Evolutionary conservation across 64 coral and sea anemone species (phyloP).

Genomic region (Montipora efflorescens): DNA sequence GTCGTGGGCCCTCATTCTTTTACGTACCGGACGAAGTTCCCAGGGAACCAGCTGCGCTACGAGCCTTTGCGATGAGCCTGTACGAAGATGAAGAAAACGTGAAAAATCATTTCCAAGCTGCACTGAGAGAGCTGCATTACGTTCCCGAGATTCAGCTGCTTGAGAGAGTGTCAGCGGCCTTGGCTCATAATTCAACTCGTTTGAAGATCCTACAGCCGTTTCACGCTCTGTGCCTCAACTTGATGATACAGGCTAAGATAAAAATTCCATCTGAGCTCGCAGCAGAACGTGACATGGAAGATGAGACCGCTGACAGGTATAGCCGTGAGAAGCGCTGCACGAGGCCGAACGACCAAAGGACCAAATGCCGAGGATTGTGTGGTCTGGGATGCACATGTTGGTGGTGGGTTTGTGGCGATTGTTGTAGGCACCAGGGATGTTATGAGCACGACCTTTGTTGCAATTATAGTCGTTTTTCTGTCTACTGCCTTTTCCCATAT

Average conservation of each 20-base stretch:
- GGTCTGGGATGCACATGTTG: constrained; percentile 19
- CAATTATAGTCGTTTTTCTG: background rate
- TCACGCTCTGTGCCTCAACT: constrained; percentile 19
- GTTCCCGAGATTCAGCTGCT: constrained; percentile 23
- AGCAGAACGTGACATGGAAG: constrained; percentile 6
- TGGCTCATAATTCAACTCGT: constrained; percentile 2
- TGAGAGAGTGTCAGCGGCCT: constrained; percentile 5
- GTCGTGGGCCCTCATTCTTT: background rate
- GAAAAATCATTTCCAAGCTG: constrained; percentile 6
- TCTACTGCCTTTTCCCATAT: background rate
- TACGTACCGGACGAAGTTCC: constrained; percentile 3
- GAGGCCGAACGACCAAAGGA: background rate
- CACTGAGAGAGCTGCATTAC: constrained; percentile 12
- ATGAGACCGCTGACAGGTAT: background rate
- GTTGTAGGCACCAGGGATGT: constrained; percentile 59
- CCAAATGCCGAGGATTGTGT: constrained; percentile 27
- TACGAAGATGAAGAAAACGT: background rate
- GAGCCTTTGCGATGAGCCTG: background rate
- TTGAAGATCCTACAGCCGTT: constrained; percentile 24
- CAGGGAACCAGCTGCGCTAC: background rate
- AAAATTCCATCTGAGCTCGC: background rate
- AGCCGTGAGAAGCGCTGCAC: constrained; percentile 4
- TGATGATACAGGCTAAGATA: background rate
- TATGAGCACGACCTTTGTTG: constrained; percentile 63
- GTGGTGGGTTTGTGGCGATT: constrained; percentile 54